Conservation (phyloP, 92 coral and sea anemone species). For the Palythoa caribaeorum region DNA sequence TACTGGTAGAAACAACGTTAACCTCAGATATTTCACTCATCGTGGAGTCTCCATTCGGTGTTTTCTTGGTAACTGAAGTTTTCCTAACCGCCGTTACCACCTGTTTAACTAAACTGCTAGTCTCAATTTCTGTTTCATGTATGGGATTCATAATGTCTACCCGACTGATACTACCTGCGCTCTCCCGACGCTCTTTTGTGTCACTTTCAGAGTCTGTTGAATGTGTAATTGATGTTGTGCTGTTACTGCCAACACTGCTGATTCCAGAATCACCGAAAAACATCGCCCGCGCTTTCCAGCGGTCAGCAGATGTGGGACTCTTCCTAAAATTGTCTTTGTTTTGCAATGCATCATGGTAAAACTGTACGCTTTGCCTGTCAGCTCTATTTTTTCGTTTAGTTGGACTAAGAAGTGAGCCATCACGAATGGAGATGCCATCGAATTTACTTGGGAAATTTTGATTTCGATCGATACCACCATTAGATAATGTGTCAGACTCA, state of each 20-base stretch:
- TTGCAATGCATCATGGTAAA: constrained; percentile 10
- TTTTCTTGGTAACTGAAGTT: constrained; percentile 28
- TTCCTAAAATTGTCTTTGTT: constrained; percentile 11
- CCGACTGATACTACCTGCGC: constrained; percentile 57
- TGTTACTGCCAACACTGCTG: constrained; percentile 82
- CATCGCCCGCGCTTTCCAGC: constrained; percentile 81
- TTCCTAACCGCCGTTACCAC: constrained; percentile 35
- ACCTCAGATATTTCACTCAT: constrained; percentile 22
- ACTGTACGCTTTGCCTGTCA: not conserved
- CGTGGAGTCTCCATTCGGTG: constrained; percentile 36
- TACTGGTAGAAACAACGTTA: constrained; percentile 40
- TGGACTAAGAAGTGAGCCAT: constrained; percentile 28
- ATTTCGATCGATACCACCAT: not conserved
- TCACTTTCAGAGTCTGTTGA: constrained; percentile 82
- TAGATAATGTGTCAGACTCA: not conserved
- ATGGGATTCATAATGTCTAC: constrained; percentile 80
- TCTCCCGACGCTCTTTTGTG: constrained; percentile 74
- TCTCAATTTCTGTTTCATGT: constrained; percentile 67
- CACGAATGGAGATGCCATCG: not conserved
- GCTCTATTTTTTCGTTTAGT: constrained; percentile 11
- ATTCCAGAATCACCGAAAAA: constrained; percentile 92
- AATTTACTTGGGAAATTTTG: not conserved
- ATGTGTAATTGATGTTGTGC: constrained; percentile 76
- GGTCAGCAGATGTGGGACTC: constrained; percentile 60
- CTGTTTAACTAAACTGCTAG: constrained; percentile 29